Base-by-base conservation (phyloP, 1,140 invertebrate species). In the Hypsibius dujardini region DNA sequence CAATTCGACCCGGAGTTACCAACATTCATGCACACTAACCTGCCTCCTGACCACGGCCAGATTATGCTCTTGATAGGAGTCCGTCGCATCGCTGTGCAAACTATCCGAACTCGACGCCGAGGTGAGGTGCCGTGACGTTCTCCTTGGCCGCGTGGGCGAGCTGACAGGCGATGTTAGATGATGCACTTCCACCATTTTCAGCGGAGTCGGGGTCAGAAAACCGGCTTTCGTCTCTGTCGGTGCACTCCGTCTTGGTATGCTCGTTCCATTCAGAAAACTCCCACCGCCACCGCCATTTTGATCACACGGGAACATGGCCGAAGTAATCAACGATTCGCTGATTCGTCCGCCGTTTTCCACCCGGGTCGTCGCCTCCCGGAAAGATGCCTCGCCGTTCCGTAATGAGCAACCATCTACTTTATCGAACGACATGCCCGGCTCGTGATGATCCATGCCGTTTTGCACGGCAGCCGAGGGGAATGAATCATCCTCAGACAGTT, bases 21-120 rank as follows among this genome's bases (percentile, higher is more conserved):
- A 28, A 28, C 28, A 28, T 69, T 90, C 90, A 81, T 92, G 90
- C n/a, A 87, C 79, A 74, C 86, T 84, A 70, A 78, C 78, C 74
- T 82, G 79, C 46, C 76, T 72, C 40, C 77, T 71, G 14, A 77
- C 71, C 46, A 80, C 79, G 40, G 79, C 79, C 77, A 72, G 62
- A 46, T 46, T 62, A 1, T 67, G 47, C 47, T 73, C 73, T 40
- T 70, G 59, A 46, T 73, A 72, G 14, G 72, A 73, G 15, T 59
- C 75, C 59, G 50, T 76, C 74, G 28, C 74, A 70, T 12, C 72
- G 72, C 40, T 46, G 46, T 45, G 40, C 14, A 67, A 47, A 73
- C 59, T 71, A n/a, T 56, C 46, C 2, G 69, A 28, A 71, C 50
- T 46, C 12, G 59, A 46, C 46, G 71, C 74, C 2, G 72, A 69